Evolutionary conservation across 2,888 invertebrate species (phyloP).

Genomic region (Pandemis cinnamomeana): DNA sequence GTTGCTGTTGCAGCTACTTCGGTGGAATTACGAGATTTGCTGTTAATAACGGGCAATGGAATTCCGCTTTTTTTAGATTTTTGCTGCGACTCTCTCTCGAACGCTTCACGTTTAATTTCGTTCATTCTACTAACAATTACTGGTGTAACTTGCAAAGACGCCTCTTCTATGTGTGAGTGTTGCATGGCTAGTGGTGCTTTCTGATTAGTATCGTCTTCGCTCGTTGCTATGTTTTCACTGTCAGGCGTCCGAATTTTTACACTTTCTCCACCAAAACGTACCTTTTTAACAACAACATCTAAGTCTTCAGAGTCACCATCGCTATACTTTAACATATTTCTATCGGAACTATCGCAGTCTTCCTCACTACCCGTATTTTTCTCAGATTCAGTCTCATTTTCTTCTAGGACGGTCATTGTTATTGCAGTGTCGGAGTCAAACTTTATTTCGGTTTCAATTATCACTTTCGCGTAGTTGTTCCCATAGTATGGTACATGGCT

Average conservation of each 20-base stretch:
- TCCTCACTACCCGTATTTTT: slow-evolving; percentile 75
- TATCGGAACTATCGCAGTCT: slow-evolving; percentile 76
- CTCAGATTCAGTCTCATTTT: slow-evolving; percentile 82
- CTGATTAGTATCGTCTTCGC: slow-evolving; percentile 79
- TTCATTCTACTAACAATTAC: slow-evolving; percentile 64
- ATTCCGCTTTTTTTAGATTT: slow-evolving; percentile 72
- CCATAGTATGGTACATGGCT: slow-evolving; percentile 66
- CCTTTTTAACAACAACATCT: slow-evolving; percentile 86
- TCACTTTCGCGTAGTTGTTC: slow-evolving; percentile 86
- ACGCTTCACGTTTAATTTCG: slow-evolving; percentile 67
- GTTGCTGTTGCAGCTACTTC: slow-evolving; percentile 49
- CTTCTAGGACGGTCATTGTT: slow-evolving; percentile 93
- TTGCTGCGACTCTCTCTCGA: slow-evolving; percentile 57
- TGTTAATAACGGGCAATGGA: slow-evolving; percentile 73
- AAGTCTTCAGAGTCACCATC: slow-evolving; percentile 86
- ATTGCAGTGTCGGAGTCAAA: slow-evolving; percentile 92
- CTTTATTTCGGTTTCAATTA: slow-evolving; percentile 93
- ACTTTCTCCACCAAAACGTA: slow-evolving; percentile 94
- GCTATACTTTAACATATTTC: slow-evolving; percentile 85
- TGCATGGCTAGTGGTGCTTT: slow-evolving; percentile 49
- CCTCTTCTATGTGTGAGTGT: slow-evolving; percentile 56
- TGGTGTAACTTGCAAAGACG: slow-evolving; percentile 57
- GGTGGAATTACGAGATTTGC: slow-evolving; percentile 57
- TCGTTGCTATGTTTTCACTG: slow-evolving; percentile 88
- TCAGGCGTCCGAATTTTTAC: slow-evolving; percentile 94